phyloP scores from a whole-genome alignment of 2,113 vertebrate species.

The Bucco capensis region DNA sequence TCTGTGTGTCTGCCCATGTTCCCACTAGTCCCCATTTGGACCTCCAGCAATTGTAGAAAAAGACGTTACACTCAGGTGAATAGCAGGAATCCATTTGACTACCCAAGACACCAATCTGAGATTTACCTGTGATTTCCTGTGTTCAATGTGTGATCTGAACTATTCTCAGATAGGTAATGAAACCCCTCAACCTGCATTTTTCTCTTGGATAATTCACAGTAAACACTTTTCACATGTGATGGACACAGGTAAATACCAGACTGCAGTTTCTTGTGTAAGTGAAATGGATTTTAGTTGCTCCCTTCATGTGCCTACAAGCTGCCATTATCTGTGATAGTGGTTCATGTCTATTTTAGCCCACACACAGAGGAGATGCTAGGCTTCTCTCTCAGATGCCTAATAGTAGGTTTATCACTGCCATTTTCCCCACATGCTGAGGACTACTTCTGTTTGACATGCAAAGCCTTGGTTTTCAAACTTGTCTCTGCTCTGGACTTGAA shows the following conservation, averaged over 20 bases:
- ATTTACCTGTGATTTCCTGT: constrained; percentile 53
- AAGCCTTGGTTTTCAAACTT: constrained; percentile 26
- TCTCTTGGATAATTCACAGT: constrained; percentile 71
- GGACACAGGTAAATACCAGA: constrained; percentile 66
- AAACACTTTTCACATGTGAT: constrained; percentile 58
- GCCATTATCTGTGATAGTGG: constrained; percentile 60
- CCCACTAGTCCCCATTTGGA: background rate
- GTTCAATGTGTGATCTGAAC: constrained; percentile 34
- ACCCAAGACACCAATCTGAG: constrained; percentile 46
- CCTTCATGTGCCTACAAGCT: constrained; percentile 39
- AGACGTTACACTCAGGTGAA: constrained; percentile 40
- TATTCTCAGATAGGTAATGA: constrained; percentile 41
- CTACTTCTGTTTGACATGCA: constrained; percentile 16
- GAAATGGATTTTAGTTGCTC: constrained; percentile 59
- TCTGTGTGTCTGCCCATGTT: background rate
- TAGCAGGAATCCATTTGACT: constrained; percentile 58
- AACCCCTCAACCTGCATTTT: constrained; percentile 55
- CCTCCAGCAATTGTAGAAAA: background rate
- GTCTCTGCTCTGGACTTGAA: constrained; percentile 19
- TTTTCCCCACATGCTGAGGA: constrained; percentile 55
- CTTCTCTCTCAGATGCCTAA: constrained; percentile 49
- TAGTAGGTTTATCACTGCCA: constrained; percentile 59
- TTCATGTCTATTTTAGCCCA: constrained; percentile 18
- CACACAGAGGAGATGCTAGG: constrained; percentile 45
- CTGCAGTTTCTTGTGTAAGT: constrained; percentile 50